Evolutionary conservation across 2,113 vertebrate genomes (phyloP).

Genomic region (Typhlomys cinereus): DNA sequence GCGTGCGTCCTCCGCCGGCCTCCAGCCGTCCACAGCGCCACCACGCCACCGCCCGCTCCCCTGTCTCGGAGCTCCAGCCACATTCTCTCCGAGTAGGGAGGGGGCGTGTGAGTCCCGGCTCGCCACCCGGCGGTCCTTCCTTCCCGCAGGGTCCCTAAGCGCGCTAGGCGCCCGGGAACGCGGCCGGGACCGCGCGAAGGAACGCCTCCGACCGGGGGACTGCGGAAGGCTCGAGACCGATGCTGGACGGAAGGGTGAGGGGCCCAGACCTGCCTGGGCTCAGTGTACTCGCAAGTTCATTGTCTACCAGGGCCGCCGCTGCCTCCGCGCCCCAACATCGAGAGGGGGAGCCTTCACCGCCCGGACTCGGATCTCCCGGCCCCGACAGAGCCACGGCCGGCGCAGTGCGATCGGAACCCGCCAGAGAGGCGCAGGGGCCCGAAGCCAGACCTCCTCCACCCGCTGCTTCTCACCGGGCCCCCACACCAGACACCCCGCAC

Average conservation of each 20-base stretch:
- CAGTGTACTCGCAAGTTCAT: constrained; percentile 76
- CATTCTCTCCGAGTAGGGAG: constrained; percentile 1
- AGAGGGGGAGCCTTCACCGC: constrained; percentile 52
- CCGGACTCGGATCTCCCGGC: neutral
- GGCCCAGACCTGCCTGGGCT: constrained; percentile 59
- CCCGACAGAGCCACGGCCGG: neutral
- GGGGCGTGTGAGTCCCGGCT: constrained; percentile 36
- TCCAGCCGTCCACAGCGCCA: constrained; percentile 52
- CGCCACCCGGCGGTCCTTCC: neutral
- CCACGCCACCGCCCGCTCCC: neutral
- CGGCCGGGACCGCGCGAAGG: neutral
- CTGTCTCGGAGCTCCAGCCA: constrained; percentile 45
- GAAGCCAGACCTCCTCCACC: neutral
- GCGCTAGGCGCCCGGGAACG: neutral
- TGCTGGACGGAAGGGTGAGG: neutral
- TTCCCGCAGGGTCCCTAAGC: neutral
- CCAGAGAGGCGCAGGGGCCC: neutral
- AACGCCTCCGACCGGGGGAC: neutral
- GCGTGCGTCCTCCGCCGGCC: constrained; percentile 26
- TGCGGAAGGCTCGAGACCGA: neutral
- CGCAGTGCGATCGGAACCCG: neutral
- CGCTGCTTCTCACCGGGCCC: neutral
- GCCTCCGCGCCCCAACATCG: constrained; percentile 2
- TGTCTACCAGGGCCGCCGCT: constrained; percentile 73
- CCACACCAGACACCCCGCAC: neutral